Conservation (phyloP, 2,113 vertebrate species). For the Hippocampus mohnikei region DNA sequence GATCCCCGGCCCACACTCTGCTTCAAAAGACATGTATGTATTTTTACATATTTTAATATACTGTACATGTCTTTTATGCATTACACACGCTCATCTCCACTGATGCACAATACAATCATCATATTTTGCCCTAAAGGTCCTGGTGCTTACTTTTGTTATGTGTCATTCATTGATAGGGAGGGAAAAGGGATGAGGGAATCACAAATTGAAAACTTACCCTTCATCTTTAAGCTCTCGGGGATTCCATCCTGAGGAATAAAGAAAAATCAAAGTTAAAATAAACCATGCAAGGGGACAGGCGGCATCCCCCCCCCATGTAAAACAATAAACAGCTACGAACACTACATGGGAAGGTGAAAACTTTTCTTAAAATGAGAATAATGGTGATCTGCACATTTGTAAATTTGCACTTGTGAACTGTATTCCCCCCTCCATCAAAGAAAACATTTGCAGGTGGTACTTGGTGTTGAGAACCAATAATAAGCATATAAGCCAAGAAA, state of each 20-base stretch:
- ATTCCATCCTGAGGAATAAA: constrained; percentile 66
- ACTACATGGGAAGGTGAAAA: too few species aligned
- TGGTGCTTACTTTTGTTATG: too few species aligned
- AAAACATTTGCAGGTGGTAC: too few species aligned
- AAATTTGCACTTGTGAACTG: too few species aligned
- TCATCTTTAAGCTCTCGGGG: constrained; percentile 64
- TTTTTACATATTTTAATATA: not conserved
- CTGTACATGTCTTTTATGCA: not conserved
- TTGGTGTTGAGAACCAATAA: too few species aligned
- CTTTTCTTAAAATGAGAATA: too few species aligned
- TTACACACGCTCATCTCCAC: not conserved
- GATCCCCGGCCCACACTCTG: not conserved
- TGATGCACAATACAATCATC: too few species aligned
- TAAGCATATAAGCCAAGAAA: too few species aligned
- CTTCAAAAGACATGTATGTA: not conserved
- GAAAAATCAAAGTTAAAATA: constrained; percentile 23
- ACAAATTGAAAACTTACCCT: constrained; percentile 62
- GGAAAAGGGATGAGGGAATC: not conserved
- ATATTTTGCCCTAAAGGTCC: too few species aligned
- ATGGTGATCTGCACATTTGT: too few species aligned
- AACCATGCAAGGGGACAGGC: constrained; percentile 2
- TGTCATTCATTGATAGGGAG: not conserved
- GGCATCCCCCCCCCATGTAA: constrained; percentile 3
- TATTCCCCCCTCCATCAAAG: too few species aligned
- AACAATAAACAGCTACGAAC: not conserved